phyloP scores from a whole-genome alignment of 2,888 invertebrate genomes.

The Drosophila mayaguana region DNA sequence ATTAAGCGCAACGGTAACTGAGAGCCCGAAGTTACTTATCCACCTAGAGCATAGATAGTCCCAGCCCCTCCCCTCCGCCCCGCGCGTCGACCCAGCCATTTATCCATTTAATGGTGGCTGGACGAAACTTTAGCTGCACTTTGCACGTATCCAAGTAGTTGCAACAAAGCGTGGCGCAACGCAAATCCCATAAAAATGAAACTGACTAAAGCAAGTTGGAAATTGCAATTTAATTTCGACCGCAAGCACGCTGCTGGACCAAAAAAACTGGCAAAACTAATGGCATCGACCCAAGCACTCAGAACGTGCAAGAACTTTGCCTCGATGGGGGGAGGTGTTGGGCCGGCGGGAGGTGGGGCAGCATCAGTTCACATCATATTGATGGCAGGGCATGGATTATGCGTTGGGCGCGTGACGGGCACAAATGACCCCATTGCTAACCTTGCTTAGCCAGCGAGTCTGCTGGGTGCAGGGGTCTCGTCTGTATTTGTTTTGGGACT shows the following conservation, averaged over 20 bases:
- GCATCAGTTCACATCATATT: constrained; percentile 29
- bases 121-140: constrained; percentile 51
- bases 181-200: constrained; percentile 71
- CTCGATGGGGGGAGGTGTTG: background rate
- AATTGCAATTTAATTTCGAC: constrained; percentile 80
- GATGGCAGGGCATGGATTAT: constrained; percentile 60
- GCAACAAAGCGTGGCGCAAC: constrained; percentile 61
- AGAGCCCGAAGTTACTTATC: constrained; percentile 48
- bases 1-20: constrained; percentile 74
- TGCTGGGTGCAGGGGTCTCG: background rate
- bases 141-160: constrained; percentile 62
- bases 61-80: background rate
- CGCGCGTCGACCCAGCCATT: constrained; percentile 33
- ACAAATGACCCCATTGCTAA: constrained; percentile 57
- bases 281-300: constrained; percentile 38
- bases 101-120: constrained; percentile 59
- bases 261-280: constrained; percentile 40
- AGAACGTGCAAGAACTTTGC: constrained; percentile 51
- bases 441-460: constrained; percentile 8
- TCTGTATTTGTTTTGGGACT: constrained; percentile 9
- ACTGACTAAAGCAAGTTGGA: constrained; percentile 67
- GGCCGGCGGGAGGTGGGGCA: background rate
- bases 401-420: constrained; percentile 57
- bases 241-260: constrained; percentile 59
- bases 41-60: constrained; percentile 19